phyloP scores from a whole-genome alignment of 2,113 vertebrate genomes.

The Notothenia rossii region DNA sequence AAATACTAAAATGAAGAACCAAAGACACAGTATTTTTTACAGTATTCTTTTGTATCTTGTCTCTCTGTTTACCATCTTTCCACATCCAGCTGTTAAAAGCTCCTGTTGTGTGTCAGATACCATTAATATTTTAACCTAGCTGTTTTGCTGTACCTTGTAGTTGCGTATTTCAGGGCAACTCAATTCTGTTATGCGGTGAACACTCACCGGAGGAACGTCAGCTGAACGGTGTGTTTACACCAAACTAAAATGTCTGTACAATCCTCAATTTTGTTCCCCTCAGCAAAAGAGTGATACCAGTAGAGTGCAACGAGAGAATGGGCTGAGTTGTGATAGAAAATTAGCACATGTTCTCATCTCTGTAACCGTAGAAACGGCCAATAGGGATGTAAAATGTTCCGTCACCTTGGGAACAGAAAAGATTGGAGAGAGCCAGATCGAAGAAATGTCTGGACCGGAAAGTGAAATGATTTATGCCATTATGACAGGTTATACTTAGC shows the following conservation, averaged over 20 bases:
- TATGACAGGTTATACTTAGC: conserved; percentile 42
- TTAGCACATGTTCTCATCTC: conserved; percentile 55
- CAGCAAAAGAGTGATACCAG: conserved; percentile 17
- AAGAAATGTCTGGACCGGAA: conserved; percentile 44
- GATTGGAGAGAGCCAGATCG: conserved; percentile 12
- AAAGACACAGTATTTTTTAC: not conserved
- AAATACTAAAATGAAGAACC: not conserved
- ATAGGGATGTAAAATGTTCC: conserved; percentile 38
- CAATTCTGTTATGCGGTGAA: conserved; percentile 21
- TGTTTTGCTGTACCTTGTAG: not conserved
- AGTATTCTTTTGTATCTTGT: conserved; percentile 9
- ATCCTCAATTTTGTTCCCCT: not conserved
- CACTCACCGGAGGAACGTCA: conserved; percentile 11
- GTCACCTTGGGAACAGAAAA: conserved; percentile 67
- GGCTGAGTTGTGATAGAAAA: conserved; percentile 25
- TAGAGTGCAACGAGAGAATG: not conserved
- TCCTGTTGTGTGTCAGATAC: not conserved
- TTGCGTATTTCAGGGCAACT: not conserved
- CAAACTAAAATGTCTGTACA: not conserved
- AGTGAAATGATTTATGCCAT: conserved; percentile 48
- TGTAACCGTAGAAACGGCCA: conserved; percentile 69
- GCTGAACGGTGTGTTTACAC: conserved; percentile 7
- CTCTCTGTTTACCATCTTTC: not conserved
- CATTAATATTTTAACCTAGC: not conserved
- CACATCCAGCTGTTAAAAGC: conserved; percentile 6